These are phyloP conservation scores for Phenganax stokvisi DNA, from an alignment of 92 coral and sea anemone genomes.

Conservation along the genomic window DNA sequence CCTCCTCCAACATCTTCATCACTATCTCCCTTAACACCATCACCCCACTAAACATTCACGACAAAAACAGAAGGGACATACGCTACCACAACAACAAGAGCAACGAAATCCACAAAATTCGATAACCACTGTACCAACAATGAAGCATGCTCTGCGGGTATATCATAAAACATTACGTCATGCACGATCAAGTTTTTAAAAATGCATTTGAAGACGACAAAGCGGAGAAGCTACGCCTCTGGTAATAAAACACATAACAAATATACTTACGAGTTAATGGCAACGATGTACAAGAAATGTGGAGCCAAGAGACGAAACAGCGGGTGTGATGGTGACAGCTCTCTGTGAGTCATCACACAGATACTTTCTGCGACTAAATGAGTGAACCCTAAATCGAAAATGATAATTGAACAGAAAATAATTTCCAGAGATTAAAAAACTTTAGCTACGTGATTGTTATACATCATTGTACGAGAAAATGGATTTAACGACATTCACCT, in stretches of 20 bases:
- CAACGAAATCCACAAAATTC: too few species aligned
- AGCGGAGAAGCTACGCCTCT: not conserved
- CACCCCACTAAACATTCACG: too few species aligned
- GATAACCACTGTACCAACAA: too few species aligned
- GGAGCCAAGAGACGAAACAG: slow-evolving; percentile 33
- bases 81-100: too few species aligned
- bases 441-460: not conserved
- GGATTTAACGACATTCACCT: too few species aligned
- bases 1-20: too few species aligned
- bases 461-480: too few species aligned
- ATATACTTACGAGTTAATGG: slow-evolving; percentile 35
- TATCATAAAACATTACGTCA: slow-evolving; percentile 27
- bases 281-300: slow-evolving; percentile 35
- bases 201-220: not conserved
- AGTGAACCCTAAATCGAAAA: slow-evolving; percentile 6
- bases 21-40: too few species aligned
- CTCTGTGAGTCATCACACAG: slow-evolving; percentile 32
- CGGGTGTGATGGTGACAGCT: slow-evolving; percentile 39
- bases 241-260: not conserved
- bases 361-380: slow-evolving; percentile 33
- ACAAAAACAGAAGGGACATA: too few species aligned
- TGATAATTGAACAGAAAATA: not conserved
- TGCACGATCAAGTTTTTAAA: too few species aligned
- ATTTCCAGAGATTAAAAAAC: too few species aligned
- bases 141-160: too few species aligned